Percentiles rank a stretch among this genome's conserved stretches.
Evolutionary conservation across 1,140 invertebrate genomes (phyloP).

Genomic region (Lamellibrachia luymesi): DNA sequence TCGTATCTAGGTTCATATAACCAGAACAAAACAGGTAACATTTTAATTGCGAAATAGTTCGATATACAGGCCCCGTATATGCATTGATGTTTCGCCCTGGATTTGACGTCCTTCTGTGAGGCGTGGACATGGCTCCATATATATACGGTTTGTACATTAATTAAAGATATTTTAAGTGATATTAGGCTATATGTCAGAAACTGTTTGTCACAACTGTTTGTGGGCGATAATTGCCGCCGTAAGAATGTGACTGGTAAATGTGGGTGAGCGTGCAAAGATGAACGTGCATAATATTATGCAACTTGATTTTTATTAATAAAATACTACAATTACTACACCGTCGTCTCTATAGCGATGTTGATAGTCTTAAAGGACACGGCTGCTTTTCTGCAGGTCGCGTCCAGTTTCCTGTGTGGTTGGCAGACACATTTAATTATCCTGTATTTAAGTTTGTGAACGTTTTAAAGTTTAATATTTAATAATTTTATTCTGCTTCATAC

Average conservation of each 20-base stretch:
- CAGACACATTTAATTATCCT: too few species aligned
- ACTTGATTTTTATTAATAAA: neutral
- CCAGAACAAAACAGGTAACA: neutral
- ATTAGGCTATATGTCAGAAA: neutral
- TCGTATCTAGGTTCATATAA: neutral
- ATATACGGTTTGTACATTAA: neutral
- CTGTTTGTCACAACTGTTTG: neutral
- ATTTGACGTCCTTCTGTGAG: neutral
- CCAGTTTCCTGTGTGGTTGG: neutral
- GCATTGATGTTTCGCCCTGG: neutral
- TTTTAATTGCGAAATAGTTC: neutral
- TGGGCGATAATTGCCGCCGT: neutral
- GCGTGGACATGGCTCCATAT: neutral
- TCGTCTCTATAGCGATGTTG: neutral
- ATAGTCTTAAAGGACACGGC: neutral
- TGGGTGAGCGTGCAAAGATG: neutral
- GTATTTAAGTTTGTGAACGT: too few species aligned
- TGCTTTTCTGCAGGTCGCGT: too few species aligned
- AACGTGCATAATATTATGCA: neutral
- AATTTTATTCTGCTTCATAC: neutral
- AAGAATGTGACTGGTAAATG: neutral
- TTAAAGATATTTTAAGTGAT: neutral
- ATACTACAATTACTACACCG: neutral
- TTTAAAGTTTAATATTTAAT: neutral
- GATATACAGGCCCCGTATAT: neutral